Conservation (phyloP, 2,113 vertebrate genomes). For the Tenrec ecaudatus region DNA sequence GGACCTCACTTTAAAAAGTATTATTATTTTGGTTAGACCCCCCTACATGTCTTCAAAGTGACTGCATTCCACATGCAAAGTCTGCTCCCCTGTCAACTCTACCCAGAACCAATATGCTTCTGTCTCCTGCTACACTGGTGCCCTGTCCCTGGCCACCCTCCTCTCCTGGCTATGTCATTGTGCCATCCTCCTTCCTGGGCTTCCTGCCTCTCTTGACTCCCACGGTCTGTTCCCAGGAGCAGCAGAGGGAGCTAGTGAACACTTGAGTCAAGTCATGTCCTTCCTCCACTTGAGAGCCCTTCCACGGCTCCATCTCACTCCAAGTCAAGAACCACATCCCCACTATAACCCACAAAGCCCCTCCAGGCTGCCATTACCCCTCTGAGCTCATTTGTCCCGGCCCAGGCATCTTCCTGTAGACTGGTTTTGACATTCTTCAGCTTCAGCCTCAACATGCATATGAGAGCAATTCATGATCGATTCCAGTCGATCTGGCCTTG, state of each 20-base stretch:
- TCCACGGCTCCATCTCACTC: background rate
- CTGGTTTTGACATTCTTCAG: too few relatives aligned
- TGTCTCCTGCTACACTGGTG: accelerated
- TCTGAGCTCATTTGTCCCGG: background rate
- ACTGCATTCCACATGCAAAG: too few relatives aligned
- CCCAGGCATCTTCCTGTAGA: too few relatives aligned
- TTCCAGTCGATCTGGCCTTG: too few relatives aligned
- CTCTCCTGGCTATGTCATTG: background rate
- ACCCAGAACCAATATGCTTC: background rate
- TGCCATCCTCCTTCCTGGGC: background rate
- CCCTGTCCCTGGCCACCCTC: background rate
- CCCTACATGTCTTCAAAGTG: too few relatives aligned
- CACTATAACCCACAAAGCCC: background rate
- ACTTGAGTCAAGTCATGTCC: background rate
- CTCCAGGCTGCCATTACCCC: background rate
- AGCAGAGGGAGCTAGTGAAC: background rate
- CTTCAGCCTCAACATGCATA: too few relatives aligned
- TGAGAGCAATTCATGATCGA: too few relatives aligned
- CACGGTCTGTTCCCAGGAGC: background rate
- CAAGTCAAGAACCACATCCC: background rate
- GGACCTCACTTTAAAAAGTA: too few relatives aligned
- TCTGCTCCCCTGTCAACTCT: background rate
- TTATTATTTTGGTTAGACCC: too few relatives aligned
- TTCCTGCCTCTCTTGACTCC: too few relatives aligned
- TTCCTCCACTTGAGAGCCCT: background rate